phyloP scores from a whole-genome alignment of 2,888 invertebrate species.

The Diogma glabrata region DNA sequence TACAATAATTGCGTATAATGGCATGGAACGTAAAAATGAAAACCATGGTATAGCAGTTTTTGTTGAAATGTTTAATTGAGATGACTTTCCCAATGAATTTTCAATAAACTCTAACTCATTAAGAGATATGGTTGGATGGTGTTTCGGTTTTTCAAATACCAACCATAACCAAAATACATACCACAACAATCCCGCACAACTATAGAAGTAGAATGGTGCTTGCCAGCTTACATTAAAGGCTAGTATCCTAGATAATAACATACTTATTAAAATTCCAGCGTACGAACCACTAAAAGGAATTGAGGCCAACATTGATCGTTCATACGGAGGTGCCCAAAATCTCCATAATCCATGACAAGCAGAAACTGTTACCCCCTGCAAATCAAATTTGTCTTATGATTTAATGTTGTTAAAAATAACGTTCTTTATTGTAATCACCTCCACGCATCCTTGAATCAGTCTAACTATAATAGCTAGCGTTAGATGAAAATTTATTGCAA shows the following conservation, averaged over 20 bases:
- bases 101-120: slow-evolving; percentile 93
- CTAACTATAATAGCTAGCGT: slow-evolving; percentile 79
- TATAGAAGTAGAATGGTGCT: slow-evolving; percentile 95
- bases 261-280: slow-evolving; percentile 88
- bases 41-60: slow-evolving; percentile 84
- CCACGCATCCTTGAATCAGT: slow-evolving; percentile 89
- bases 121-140: slow-evolving; percentile 85
- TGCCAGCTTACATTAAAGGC: slow-evolving; percentile 82
- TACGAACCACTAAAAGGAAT: slow-evolving; percentile 98
- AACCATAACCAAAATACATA: slow-evolving; percentile 76
- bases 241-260: slow-evolving; percentile 87
- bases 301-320: slow-evolving; percentile 91
- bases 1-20: slow-evolving; percentile 97
- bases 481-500: slow-evolving; percentile 69
- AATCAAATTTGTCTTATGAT: no score
- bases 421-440: slow-evolving; percentile 45
- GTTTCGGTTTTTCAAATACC: slow-evolving; percentile 87
- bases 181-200: slow-evolving; percentile 76
- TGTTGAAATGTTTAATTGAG: slow-evolving; percentile 59
- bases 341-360: slow-evolving; percentile 99
- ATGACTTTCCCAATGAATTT: slow-evolving; percentile 67
- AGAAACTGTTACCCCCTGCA: slow-evolving; percentile 95
- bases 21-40: slow-evolving; percentile 85
- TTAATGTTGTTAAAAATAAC: not conserved
- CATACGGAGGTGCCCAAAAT: slow-evolving; percentile 98